Evolutionary conservation across 1,140 invertebrate species (phyloP), one percentile per base, ranked within the genome.

Genomic region (Eriocheir sinensis): DNA sequence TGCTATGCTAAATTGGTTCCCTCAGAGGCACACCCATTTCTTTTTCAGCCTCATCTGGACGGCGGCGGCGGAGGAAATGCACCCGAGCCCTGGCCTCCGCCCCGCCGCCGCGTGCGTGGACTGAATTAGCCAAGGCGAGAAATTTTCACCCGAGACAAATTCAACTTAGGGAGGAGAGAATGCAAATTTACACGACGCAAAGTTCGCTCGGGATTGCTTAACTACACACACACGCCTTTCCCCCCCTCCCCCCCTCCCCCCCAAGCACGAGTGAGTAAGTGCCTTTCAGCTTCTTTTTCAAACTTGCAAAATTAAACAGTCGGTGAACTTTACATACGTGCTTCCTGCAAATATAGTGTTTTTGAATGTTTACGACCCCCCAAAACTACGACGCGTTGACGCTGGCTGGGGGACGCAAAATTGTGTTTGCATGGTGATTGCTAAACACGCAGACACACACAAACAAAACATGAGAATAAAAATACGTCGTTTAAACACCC

Each of bases 1-100:
- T 72, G 60, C 60, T 72, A 72, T 72, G 60, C 60, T 72, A 72
- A 72, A 72, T 72, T 72, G 60, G 60, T 72, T 72, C n/a, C 60
- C 27, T 72, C 60, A 72, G 60, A n/a, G 60, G 60, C 60, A 72
- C 60, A 72, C 60, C 60, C 60, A 72, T 72, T 72, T 72, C 60
- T 72, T 72, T 72, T 72, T 72, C 60, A 72, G 21, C 60, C 60
- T 72, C 60, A 72, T 72, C 60, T 72, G 21, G 60, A 8, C 60
- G 60, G 60, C 60, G 27, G 27, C 27, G 60, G 27, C 27, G 60
- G 27, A 72, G 60, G 60, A 72, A 72, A 72, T 72, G 60, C 60
- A 72, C 60, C 27, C 60, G 12, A n/a, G 60, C n/a, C n/a, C n/a
- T 72, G 17, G 60, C 6, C 60, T n/a, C 27, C 27, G 60, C 60